Evolutionary conservation across 2,888 invertebrate genomes (phyloP).

Genomic region (Drosophila monieri): DNA sequence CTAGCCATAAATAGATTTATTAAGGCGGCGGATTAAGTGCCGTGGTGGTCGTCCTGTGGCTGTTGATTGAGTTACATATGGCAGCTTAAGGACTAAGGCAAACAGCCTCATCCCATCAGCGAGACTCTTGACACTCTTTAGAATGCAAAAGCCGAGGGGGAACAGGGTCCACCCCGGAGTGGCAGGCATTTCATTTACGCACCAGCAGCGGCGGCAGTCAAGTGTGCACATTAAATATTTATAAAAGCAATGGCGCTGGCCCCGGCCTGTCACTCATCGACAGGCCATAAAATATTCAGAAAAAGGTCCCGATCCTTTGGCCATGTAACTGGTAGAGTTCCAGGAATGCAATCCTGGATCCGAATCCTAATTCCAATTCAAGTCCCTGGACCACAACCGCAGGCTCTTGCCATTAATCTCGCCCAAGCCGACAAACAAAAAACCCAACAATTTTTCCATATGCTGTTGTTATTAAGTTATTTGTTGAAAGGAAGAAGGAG

Average conservation of each 20-base stretch:
- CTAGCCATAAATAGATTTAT: conserved; percentile 10
- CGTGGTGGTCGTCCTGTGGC: not conserved
- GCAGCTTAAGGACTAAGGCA: conserved; percentile 29
- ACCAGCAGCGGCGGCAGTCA: conserved; percentile 35
- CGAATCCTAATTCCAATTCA: not conserved
- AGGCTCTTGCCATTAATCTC: conserved; percentile 35
- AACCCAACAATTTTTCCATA: conserved; percentile 68
- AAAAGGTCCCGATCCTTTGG: conserved; percentile 10
- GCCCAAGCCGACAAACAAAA: conserved; percentile 33
- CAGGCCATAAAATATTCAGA: conserved; percentile 39
- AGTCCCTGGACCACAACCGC: conserved; percentile 24
- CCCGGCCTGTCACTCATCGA: conserved; percentile 21
- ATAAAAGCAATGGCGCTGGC: conserved; percentile 35
- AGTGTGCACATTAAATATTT: conserved; percentile 45
- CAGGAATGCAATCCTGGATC: conserved; percentile 3
- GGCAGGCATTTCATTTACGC: conserved; percentile 25
- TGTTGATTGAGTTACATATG: conserved; percentile 32
- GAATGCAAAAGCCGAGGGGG: conserved; percentile 28
- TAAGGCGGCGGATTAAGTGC: conserved; percentile 20
- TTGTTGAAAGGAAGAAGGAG: conserved; percentile 27
- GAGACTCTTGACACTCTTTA: conserved; percentile 22
- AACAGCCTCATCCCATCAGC: conserved; percentile 15
- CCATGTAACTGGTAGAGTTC: not conserved
- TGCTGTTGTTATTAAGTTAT: conserved; percentile 73
- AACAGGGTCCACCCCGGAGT: conserved; percentile 32